A percentile compares a stretch with the other conserved stretches of the same genome.
Evolutionary conservation across 2,888 invertebrate genomes (phyloP).

Genomic region (Lasius fuliginosus): DNA sequence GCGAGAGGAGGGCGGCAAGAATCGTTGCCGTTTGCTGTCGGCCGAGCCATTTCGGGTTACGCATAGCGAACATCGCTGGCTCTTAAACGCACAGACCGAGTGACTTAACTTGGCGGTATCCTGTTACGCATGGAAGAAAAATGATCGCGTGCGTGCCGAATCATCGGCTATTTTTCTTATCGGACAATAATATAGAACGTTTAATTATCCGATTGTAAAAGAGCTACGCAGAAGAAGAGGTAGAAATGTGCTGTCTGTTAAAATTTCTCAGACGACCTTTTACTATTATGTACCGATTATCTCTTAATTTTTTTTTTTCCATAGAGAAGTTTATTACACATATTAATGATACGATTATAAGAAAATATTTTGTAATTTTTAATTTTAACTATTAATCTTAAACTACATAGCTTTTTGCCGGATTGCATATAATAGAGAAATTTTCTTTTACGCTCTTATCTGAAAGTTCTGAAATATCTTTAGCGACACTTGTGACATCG

Average conservation of each 20-base stretch:
- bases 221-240: not conserved
- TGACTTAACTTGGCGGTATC: conserved; percentile 72
- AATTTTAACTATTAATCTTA: not conserved
- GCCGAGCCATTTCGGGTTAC: conserved; percentile 85
- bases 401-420: not conserved
- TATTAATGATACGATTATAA: not conserved
- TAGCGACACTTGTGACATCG: not conserved
- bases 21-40: conserved; percentile 67
- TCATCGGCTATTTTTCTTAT: not conserved
- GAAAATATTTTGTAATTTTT: not conserved
- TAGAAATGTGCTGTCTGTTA: not conserved
- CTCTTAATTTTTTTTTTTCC: not conserved
- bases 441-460: not conserved
- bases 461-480: not conserved
- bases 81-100: conserved; percentile 56
- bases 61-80: conserved; percentile 77
- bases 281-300: not conserved
- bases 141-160: conserved; percentile 24
- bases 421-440: not conserved
- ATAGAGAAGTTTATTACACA: not conserved
- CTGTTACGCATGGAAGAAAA: conserved; percentile 74
- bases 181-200: not conserved
- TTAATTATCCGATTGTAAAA: not conserved
- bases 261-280: not conserved
- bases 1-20: conserved; percentile 73